Percentiles rank a stretch among this genome's conserved stretches.
phyloP scores from a whole-genome alignment of 2,888 invertebrate genomes.

The Timema podura region DNA sequence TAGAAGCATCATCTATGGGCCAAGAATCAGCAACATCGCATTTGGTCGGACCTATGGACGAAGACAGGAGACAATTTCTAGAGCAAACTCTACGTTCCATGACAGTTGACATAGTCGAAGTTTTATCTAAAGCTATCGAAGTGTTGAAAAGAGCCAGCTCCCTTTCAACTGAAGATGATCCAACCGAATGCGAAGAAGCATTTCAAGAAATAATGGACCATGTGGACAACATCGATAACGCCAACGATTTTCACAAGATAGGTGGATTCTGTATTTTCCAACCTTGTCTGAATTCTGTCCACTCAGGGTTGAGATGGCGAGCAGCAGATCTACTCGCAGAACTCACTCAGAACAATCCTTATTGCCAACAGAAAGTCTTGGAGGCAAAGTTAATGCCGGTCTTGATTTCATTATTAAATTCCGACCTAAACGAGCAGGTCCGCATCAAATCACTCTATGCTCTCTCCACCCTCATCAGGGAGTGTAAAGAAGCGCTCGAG shows the following conservation, averaged over 20 bases:
- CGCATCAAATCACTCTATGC: conserved; percentile 71
- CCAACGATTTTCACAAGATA: conserved; percentile 80
- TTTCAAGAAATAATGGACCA: conserved; percentile 65
- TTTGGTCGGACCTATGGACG: too few species aligned
- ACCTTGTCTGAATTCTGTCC: conserved; percentile 59
- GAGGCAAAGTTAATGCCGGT: conserved; percentile 61
- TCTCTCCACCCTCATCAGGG: conserved; percentile 67
- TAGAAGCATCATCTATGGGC: too few species aligned
- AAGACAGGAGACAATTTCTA: conserved; percentile 60
- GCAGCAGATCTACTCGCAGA: conserved; percentile 70
- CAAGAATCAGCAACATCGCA: too few species aligned
- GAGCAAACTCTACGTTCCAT: conserved; percentile 66
- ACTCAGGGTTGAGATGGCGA: conserved; percentile 57
- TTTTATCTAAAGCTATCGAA: conserved; percentile 59
- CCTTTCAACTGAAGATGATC: conserved; percentile 50
- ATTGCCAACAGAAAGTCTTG: conserved; percentile 68
- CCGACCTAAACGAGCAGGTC: conserved; percentile 53
- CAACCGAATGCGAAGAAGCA: conserved; percentile 56
- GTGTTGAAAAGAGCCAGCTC: conserved; percentile 53
- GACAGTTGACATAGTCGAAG: conserved; percentile 64
- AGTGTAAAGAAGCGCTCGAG: conserved; percentile 55
- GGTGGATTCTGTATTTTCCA: conserved; percentile 74
- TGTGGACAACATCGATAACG: conserved; percentile 72
- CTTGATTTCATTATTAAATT: conserved; percentile 56
- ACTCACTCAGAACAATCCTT: conserved; percentile 80